phyloP scores from a whole-genome alignment of 2,113 vertebrate genomes.

The Barnardius zonarius region DNA sequence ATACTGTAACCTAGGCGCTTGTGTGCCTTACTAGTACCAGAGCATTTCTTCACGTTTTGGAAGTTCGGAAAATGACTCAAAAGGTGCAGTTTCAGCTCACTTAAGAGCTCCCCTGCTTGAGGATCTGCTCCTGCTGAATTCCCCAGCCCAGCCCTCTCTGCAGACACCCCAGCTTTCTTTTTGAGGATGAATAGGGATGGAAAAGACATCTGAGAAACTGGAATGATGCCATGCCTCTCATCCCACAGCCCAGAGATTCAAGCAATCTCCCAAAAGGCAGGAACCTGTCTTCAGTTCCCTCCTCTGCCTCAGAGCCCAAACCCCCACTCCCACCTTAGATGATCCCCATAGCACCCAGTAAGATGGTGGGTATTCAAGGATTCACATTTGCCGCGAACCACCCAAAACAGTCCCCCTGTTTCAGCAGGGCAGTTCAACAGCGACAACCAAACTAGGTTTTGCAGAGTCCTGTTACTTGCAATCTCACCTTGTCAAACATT shows the following conservation, averaged over 20 bases:
- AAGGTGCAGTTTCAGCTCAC: not conserved
- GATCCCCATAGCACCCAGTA: not conserved
- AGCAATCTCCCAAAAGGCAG: not conserved
- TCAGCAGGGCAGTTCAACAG: not conserved
- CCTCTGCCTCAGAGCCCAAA: not conserved
- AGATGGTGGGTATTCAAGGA: not conserved
- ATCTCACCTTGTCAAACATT: not conserved
- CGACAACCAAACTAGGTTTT: not conserved
- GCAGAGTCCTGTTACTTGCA: not conserved
- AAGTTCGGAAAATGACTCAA: rapidly evolving
- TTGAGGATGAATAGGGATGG: not conserved
- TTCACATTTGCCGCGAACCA: not conserved
- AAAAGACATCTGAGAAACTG: not conserved
- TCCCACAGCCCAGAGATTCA: not conserved
- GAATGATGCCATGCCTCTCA: not conserved
- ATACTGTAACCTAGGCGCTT: not conserved
- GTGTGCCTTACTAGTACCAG: no score
- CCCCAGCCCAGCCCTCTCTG: not conserved
- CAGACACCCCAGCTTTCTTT: not conserved
- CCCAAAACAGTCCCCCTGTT: not conserved
- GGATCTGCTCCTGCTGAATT: not conserved
- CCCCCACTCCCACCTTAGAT: not conserved
- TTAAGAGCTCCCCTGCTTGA: not conserved
- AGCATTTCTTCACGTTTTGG: rapidly evolving
- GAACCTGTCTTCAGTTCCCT: not conserved